These are phyloP conservation scores for Apodemus agrarius DNA, from an alignment of 2,797 vertebrate genomes.

Conservation along the genomic window DNA sequence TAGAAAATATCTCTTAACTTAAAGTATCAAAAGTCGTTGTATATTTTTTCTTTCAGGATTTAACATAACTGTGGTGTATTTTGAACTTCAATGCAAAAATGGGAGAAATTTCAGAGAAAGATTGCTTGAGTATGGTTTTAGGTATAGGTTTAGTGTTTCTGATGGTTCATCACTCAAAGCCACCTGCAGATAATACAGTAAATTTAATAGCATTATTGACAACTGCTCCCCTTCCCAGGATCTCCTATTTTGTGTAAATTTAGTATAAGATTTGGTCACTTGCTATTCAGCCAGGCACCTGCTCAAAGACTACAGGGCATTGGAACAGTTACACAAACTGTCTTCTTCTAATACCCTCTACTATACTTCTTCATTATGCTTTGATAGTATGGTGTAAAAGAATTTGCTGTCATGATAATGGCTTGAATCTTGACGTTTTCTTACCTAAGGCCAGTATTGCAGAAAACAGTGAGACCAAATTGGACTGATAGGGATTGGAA, in stretches of 20 bases:
- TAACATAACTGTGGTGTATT: slow-evolving; percentile 16
- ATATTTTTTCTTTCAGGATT: slow-evolving; percentile 18
- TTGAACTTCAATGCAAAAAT: slow-evolving; percentile 34
- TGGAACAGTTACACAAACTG: background rate
- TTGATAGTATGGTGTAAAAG: too few species aligned
- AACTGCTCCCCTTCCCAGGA: background rate
- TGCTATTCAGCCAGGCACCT: background rate
- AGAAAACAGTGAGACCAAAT: background rate
- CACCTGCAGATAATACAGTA: background rate
- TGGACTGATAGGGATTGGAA: background rate
- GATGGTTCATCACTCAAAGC: background rate
- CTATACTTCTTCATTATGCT: background rate
- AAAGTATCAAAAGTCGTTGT: slow-evolving; percentile 17
- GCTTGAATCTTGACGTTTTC: background rate
- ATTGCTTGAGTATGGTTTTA: background rate
- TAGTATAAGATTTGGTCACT: background rate
- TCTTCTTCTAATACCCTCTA: background rate
- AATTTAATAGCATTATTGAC: background rate
- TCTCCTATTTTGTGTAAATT: background rate
- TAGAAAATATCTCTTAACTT: slow-evolving; percentile 28
- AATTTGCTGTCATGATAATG: background rate
- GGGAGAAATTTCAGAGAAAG: background rate
- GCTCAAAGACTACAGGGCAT: background rate
- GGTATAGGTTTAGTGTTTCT: background rate
- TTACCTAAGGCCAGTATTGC: background rate